Conservation (phyloP, 2,797 vertebrate genomes). For the Spheniscus humboldti region DNA sequence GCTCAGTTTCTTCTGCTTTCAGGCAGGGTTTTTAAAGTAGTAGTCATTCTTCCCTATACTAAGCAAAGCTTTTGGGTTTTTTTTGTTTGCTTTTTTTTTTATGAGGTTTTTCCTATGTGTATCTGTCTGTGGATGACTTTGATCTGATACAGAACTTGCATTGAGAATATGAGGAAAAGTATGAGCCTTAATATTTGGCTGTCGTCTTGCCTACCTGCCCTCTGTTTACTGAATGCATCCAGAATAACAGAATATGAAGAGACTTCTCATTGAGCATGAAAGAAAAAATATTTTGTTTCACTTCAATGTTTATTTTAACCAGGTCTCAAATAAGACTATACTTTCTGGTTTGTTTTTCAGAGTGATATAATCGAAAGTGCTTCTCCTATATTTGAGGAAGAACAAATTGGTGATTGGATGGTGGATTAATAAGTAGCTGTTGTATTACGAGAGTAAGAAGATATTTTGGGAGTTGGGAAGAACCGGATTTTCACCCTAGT, state of each 20-base stretch:
- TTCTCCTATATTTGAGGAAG: constrained; percentile 49
- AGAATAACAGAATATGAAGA: neutral
- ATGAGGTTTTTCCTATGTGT: neutral
- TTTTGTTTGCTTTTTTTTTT: neutral
- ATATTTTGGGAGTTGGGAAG: constrained; percentile 52
- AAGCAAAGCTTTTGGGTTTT: neutral
- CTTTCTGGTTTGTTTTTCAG: constrained; percentile 65
- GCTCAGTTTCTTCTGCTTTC: neutral
- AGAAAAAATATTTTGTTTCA: neutral
- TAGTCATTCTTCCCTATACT: neutral
- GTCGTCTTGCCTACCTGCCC: neutral
- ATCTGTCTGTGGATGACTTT: neutral
- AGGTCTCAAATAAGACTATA: constrained; percentile 11
- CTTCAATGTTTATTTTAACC: neutral
- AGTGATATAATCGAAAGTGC: constrained; percentile 45
- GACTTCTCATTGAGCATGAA: neutral
- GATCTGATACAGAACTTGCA: neutral
- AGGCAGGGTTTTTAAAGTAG: neutral
- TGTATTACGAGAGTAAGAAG: constrained; percentile 47
- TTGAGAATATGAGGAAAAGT: neutral
- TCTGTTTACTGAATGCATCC: neutral
- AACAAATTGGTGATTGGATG: constrained; percentile 52
- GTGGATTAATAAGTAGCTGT: constrained; percentile 54
- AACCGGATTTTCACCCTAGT: constrained; percentile 79
- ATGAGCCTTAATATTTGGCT: neutral